phyloP scores from a whole-genome alignment of 2,888 invertebrate species.

The Pteria penguin region DNA sequence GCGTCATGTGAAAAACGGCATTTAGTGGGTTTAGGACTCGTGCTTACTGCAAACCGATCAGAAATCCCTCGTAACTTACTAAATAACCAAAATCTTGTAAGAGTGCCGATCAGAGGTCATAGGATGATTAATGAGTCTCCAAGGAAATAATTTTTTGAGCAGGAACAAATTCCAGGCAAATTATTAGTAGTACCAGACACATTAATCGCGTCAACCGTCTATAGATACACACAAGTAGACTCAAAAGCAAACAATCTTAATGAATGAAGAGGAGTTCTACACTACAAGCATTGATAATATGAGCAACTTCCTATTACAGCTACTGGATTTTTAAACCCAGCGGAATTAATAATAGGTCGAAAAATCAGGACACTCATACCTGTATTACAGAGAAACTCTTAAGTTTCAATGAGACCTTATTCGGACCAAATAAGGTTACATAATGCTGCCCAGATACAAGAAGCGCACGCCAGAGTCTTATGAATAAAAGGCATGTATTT shows the following conservation, averaged over 20 bases:
- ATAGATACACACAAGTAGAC: no score
- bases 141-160: constrained; percentile 21
- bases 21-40: constrained; percentile 49
- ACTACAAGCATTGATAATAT: no score
- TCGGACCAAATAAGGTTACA: background rate
- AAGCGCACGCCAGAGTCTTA: background rate
- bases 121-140: constrained; percentile 46
- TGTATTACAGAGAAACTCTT: background rate
- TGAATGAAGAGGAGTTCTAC: no score
- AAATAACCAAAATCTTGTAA: constrained; percentile 43
- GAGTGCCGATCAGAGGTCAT: constrained; percentile 46
- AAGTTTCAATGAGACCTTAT: background rate
- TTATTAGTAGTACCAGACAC: constrained; percentile 19
- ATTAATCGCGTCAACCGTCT: constrained; percentile 1
- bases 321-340: no score
- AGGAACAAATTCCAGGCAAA: constrained; percentile 11
- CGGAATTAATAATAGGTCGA: no score
- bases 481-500: no score
- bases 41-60: constrained; percentile 53
- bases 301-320: no score
- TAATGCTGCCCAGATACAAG: background rate
- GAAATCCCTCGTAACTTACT: constrained; percentile 53
- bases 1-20: constrained; percentile 49
- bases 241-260: no score
- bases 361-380: no score